These are phyloP conservation scores for Amblyraja radiata DNA, from an alignment of 2,797 vertebrate genomes.

Conservation along the genomic window DNA sequence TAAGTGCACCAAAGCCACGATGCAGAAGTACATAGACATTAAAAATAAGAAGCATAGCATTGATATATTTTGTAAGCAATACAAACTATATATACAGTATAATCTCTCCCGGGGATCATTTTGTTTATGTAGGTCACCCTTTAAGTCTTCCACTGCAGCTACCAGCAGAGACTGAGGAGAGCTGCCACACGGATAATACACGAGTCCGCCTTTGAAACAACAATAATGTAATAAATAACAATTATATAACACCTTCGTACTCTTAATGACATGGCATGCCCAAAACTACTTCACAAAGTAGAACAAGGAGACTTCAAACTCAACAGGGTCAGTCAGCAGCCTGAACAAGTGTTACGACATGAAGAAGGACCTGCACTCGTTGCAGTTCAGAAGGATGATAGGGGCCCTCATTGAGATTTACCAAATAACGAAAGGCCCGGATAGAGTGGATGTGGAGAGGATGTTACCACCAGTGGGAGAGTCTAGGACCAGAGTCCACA, in stretches of 20 bases:
- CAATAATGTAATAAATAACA: conserved; percentile 19
- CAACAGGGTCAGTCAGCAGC: too few species aligned
- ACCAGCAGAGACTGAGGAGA: not conserved
- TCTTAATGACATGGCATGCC: not conserved
- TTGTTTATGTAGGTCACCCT: conserved; percentile 16
- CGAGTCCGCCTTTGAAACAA: not conserved
- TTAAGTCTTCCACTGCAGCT: not conserved
- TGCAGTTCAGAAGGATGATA: too few species aligned
- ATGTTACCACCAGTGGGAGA: too few species aligned
- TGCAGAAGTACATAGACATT: not conserved
- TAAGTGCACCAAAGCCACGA: not conserved
- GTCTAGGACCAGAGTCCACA: too few species aligned
- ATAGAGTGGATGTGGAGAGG: too few species aligned
- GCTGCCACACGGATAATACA: not conserved
- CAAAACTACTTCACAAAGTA: not conserved
- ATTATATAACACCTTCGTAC: not conserved
- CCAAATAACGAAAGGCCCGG: too few species aligned
- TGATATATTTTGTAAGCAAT: conserved; percentile 15
- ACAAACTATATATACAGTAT: not conserved
- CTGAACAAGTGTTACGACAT: too few species aligned
- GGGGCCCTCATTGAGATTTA: too few species aligned
- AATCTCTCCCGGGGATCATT: conserved; percentile 15
- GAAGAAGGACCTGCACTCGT: too few species aligned
- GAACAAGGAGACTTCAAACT: not conserved
- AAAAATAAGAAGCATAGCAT: not conserved